A percentile compares a stretch with the other conserved stretches of the same genome.
These are phyloP conservation scores for Bovichtus diacanthus DNA, from an alignment of 2,797 vertebrate genomes.

Conservation along the genomic window DNA sequence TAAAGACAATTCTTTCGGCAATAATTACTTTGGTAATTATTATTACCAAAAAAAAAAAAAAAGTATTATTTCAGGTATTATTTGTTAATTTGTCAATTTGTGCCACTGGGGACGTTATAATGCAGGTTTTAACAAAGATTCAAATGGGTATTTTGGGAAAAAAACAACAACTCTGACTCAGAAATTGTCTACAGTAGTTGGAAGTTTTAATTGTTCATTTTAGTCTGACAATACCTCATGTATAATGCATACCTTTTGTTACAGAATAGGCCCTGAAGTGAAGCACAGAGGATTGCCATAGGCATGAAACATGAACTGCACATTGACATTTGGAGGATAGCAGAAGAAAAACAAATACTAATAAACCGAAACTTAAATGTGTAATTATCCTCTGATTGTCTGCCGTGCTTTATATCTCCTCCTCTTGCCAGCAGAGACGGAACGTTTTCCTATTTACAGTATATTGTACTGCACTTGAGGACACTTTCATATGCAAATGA, in stretches of 20 bases:
- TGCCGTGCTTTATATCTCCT: slow-evolving; percentile 19
- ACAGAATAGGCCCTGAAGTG: slow-evolving; percentile 53
- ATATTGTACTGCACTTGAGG: slow-evolving; percentile 36
- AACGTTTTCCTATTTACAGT: slow-evolving; percentile 13
- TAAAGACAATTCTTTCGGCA: slow-evolving; percentile 6
- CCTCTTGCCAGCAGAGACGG: slow-evolving; percentile 23
- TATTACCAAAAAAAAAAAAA: too few species aligned
- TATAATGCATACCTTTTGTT: slow-evolving; percentile 69
- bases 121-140: neutral
- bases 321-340: slow-evolving; percentile 35
- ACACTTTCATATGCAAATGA: slow-evolving; percentile 64
- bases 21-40: slow-evolving; percentile 2
- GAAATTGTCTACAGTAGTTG: slow-evolving; percentile 31
- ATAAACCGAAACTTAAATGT: slow-evolving; percentile 58
- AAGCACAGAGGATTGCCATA: slow-evolving; percentile 52
- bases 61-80: neutral
- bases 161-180: slow-evolving; percentile 28
- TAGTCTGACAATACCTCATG: slow-evolving; percentile 55
- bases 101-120: neutral
- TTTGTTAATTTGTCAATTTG: too few species aligned
- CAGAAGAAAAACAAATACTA: slow-evolving; percentile 54
- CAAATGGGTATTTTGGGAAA: neutral
- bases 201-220: slow-evolving; percentile 61
- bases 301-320: slow-evolving; percentile 43
- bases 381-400: slow-evolving; percentile 60